Base-by-base conservation (phyloP, 2,113 vertebrate genomes). In the Grus americana region DNA sequence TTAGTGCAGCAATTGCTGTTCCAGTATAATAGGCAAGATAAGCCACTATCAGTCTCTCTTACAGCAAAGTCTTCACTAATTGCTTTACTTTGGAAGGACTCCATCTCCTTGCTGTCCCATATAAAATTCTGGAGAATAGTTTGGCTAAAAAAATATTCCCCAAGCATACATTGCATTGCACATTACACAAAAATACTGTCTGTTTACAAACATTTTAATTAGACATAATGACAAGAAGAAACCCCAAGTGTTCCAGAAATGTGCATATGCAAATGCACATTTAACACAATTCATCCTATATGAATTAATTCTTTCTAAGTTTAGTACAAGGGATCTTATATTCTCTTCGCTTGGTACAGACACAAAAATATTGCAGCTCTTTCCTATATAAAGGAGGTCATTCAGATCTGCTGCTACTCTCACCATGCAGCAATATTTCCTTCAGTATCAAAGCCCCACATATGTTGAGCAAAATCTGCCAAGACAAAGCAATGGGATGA, bases 141-240 rank as follows among this genome's bases (percentile, higher is more conserved):
- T 90, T 76, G 50, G 40, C 36, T 82, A 73, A 68, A 85, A 73
- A 72, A 38, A 40, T 49, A 75, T 49, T 96, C 74, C 84, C 90
- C 32, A 66, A 83, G 30, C 58, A 76, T 62, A 86, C 7, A 54
- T 72, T 73, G 19, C 58, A 66, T 61, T 58, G 30, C n/a, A 73
- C 30, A 62, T 90, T 93, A 92, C 42, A 88, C 36, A 58, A 79
- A 87, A 86, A 1, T 23, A 65, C 12, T 44, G 34, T 12, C 36
- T 62, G 70, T 73, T 95, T 90, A 76, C 40, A 70, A 94, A 92
- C 8, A 67, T 71, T 79, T 91, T 87, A 79, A 85, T 93, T 91
- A 73, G 76, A 52, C 36, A 47, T 62, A 90, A 67, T 44, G 38
- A 63, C 42, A 92, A 67, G 62, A 76, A 72, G 57, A 87, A 89